Evolutionary conservation across 2,113 vertebrate species (phyloP).

Genomic region (Kobus ellipsiprymnus): DNA sequence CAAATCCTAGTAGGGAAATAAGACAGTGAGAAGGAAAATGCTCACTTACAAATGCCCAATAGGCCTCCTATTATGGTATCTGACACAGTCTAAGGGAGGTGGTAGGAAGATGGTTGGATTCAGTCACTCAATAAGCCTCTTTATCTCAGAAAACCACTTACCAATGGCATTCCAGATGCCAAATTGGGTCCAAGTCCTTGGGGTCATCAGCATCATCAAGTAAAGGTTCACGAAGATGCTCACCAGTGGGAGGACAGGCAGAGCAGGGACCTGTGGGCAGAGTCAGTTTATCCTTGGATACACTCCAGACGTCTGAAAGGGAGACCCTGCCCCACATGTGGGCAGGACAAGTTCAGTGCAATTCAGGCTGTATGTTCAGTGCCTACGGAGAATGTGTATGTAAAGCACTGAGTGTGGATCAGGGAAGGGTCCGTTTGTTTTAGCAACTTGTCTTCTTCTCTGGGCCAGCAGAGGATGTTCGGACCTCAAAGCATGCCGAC

Average conservation of each 20-base stretch:
- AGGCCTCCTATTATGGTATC: accelerated
- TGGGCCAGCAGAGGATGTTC: not conserved
- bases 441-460: not conserved
- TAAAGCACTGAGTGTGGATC: not conserved
- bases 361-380: accelerated
- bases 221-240: too few species aligned
- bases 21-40: not conserved
- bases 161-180: slow-evolving; percentile 88
- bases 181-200: slow-evolving; percentile 85
- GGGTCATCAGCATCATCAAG: slow-evolving; percentile 87
- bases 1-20: slow-evolving; percentile 79
- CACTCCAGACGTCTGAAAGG: not conserved
- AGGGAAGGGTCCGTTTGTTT: accelerated
- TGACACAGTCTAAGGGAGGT: not conserved
- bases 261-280: too few species aligned
- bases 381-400: not conserved
- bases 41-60: not conserved
- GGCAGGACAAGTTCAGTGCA: accelerated
- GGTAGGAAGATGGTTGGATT: accelerated
- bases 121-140: not conserved
- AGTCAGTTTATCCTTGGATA: too few species aligned
- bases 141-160: slow-evolving; percentile 65
- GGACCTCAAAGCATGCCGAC: not conserved
- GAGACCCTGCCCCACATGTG: not conserved
- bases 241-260: too few species aligned